These are phyloP conservation scores for Anarrhichthys ocellatus DNA, from an alignment of 2,113 vertebrate genomes.

Conservation along the genomic window DNA sequence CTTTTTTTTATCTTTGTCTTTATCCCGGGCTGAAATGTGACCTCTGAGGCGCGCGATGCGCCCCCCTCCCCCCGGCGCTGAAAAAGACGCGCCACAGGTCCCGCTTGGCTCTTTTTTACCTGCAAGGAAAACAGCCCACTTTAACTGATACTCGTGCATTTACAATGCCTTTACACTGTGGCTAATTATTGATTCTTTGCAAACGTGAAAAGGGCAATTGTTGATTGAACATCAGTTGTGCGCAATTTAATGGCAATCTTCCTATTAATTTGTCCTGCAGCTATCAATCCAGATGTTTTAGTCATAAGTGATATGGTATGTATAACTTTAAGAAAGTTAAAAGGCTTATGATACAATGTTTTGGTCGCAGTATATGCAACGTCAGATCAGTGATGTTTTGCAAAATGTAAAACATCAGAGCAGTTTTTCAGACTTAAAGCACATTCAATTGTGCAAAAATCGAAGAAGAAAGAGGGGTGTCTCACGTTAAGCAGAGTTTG, in stretches of 20 bases:
- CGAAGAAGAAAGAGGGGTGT: not conserved
- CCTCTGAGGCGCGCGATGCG: conserved; percentile 41
- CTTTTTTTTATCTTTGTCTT: conserved; percentile 42
- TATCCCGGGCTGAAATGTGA: conserved; percentile 59
- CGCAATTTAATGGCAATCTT: not conserved
- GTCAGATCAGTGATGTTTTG: not conserved
- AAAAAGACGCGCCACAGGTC: conserved; percentile 72
- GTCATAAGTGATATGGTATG: not conserved
- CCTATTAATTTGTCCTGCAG: not conserved
- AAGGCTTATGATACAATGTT: not conserved
- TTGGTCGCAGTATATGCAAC: not conserved
- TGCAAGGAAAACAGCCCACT: conserved; percentile 21
- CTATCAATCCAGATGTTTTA: not conserved
- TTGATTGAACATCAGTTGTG: conserved; percentile 1
- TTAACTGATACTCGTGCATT: conserved; percentile 19
- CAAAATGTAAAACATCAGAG: not conserved
- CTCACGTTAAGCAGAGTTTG: not conserved
- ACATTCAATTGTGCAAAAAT: not conserved
- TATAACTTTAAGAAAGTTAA: not conserved
- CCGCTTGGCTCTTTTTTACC: conserved; percentile 54
- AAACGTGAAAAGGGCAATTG: not conserved
- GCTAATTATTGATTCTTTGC: not conserved
- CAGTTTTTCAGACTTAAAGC: too few relatives aligned
- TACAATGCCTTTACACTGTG: not conserved
- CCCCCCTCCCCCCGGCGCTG: conserved; percentile 24